Percentiles rank a stretch among this genome's conserved stretches.
Conservation (phyloP, 2,888 invertebrate genomes). For the Petrophora chlorosata region DNA sequence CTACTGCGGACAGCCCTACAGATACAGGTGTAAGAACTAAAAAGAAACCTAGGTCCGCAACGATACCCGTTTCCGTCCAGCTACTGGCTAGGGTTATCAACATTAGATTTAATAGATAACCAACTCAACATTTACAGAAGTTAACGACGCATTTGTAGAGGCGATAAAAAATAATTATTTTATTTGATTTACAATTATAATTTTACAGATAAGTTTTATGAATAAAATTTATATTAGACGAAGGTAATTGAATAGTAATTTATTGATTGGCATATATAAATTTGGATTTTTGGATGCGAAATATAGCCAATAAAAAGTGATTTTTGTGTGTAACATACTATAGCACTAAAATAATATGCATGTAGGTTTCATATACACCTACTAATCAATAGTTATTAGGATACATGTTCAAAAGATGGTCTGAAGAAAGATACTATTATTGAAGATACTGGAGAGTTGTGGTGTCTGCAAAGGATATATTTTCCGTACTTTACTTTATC, state of each 20-base stretch:
- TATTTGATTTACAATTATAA: conserved; percentile 17
- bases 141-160: conserved; percentile 24
- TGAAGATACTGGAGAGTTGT: neutral
- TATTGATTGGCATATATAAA: too few species aligned
- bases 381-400: too few species aligned
- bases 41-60: conserved; percentile 27
- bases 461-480: neutral
- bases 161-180: conserved; percentile 23
- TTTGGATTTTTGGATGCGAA: too few species aligned
- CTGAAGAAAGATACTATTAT: neutral
- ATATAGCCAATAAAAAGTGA: too few species aligned
- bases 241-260: too few species aligned
- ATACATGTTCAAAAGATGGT: too few species aligned
- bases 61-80: conserved; percentile 26
- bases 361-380: too few species aligned
- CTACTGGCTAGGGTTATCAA: conserved; percentile 31
- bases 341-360: too few species aligned
- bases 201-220: neutral
- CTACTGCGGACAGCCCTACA: conserved; percentile 24
- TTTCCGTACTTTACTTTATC: conserved; percentile 15
- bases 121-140: conserved; percentile 17
- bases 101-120: conserved; percentile 34
- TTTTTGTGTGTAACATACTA: too few species aligned
- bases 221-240: too few species aligned
- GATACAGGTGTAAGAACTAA: conserved; percentile 24